phyloP scores from a whole-genome alignment of 1,140 invertebrate genomes.

The Stegodyphus mimosarum region DNA sequence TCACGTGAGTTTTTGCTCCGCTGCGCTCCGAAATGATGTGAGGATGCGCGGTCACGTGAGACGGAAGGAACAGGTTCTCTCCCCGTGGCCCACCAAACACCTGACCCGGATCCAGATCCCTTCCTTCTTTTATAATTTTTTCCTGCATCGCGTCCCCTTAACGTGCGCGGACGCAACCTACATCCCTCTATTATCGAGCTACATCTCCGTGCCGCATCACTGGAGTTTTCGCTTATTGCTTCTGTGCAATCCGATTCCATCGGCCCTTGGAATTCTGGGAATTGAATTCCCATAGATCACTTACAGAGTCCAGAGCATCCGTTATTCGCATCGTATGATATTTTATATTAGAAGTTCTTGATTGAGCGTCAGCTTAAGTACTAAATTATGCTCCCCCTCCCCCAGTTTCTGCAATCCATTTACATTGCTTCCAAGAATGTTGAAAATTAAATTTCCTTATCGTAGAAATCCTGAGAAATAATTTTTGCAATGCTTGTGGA shows the following conservation, averaged over 20 bases:
- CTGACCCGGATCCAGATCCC: slow-evolving; percentile 46
- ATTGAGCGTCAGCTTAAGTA: too few relatives aligned
- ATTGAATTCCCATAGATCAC: too few relatives aligned
- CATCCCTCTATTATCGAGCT: slow-evolving; percentile 25
- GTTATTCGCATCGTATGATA: too few relatives aligned
- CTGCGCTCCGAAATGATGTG: not conserved
- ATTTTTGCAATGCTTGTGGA: too few relatives aligned
- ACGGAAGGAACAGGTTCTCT: not conserved
- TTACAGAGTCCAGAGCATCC: too few relatives aligned
- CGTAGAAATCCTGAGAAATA: too few relatives aligned
- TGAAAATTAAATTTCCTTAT: too few relatives aligned
- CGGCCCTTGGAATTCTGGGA: too few relatives aligned
- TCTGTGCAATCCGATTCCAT: not conserved
- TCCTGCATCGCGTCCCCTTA: not conserved
- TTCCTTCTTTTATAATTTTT: slow-evolving; percentile 1
- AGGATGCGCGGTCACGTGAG: slow-evolving; percentile 34
- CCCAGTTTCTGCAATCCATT: too few relatives aligned
- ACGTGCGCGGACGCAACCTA: slow-evolving; percentile 21
- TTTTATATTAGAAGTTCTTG: too few relatives aligned
- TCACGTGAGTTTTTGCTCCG: slow-evolving; percentile 42
- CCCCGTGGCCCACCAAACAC: slow-evolving; percentile 3
- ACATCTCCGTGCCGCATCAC: not conserved
- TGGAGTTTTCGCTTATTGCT: not conserved
- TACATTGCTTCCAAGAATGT: too few relatives aligned
- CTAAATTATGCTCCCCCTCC: too few relatives aligned